These are phyloP conservation scores for Drosophila pseudoobscura DNA, from an alignment of 1,140 invertebrate genomes.

Conservation along the genomic window DNA sequence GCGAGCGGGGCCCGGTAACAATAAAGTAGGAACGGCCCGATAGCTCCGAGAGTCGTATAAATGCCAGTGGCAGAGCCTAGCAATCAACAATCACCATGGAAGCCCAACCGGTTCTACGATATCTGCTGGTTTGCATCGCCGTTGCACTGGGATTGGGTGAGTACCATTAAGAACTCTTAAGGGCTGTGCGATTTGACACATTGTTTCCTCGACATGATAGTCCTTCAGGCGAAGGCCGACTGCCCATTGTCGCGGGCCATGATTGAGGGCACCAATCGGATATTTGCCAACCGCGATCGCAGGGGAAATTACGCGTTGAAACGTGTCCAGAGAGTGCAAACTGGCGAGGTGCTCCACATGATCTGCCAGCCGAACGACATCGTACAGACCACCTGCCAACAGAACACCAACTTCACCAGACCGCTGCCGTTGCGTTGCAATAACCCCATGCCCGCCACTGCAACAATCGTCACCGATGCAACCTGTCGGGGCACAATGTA, in stretches of 20 bases:
- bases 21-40: not conserved
- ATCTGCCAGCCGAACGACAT: slow-evolving; percentile 29
- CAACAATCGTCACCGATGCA: slow-evolving; percentile 17
- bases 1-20: slow-evolving; percentile 16
- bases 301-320: slow-evolving; percentile 19
- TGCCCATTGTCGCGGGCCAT: slow-evolving; percentile 34
- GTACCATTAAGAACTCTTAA: not conserved
- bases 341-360: slow-evolving; percentile 39
- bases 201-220: not conserved
- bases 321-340: slow-evolving; percentile 16
- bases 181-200: too few relatives aligned
- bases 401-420: slow-evolving; percentile 4
- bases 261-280: slow-evolving; percentile 44
- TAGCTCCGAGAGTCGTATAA: slow-evolving; percentile 21
- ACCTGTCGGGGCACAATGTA: slow-evolving; percentile 47
- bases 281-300: slow-evolving; percentile 29
- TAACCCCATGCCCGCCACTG: slow-evolving; percentile 15
- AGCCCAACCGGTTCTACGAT: slow-evolving; percentile 18
- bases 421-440: slow-evolving; percentile 33
- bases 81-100: slow-evolving; percentile 18
- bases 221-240: slow-evolving; percentile 28
- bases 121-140: slow-evolving; percentile 7
- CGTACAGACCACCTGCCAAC: slow-evolving; percentile 23
- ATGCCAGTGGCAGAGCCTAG: not conserved
- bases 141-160: slow-evolving; percentile 30